Percentiles rank a stretch among this genome's conserved stretches.
Evolutionary conservation across 2,888 invertebrate genomes (phyloP).

Genomic region (Macrophya annulata): DNA sequence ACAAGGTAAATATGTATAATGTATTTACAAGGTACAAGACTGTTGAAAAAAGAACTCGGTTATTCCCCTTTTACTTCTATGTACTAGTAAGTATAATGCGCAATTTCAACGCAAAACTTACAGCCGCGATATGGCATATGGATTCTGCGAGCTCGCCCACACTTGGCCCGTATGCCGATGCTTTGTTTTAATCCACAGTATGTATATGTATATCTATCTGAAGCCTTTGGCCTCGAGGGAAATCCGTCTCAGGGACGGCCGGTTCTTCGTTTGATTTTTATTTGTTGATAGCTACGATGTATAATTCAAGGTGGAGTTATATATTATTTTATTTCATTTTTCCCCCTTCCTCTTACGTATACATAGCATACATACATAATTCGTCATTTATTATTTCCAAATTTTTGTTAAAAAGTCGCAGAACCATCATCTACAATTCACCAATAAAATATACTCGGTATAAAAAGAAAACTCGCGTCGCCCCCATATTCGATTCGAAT

Average conservation of each 20-base stretch:
- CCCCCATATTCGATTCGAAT: not conserved
- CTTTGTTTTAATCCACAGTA: not conserved
- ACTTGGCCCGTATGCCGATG: not conserved
- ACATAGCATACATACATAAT: too few species aligned
- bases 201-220: not conserved
- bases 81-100: not conserved
- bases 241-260: conserved; percentile 17
- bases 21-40: conserved; percentile 18
- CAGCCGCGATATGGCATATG: not conserved
- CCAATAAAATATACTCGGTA: too few species aligned
- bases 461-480: too few species aligned
- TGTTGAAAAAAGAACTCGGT: conserved; percentile 7
- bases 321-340: not conserved
- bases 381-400: too few species aligned
- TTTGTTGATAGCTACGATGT: not conserved
- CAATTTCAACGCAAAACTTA: conserved; percentile 21
- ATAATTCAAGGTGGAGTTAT: not conserved
- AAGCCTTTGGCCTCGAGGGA: conserved; percentile 23
- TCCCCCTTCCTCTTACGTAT: not conserved
- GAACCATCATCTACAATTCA: too few species aligned
- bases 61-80: conserved; percentile 10
- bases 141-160: conserved; percentile 25
- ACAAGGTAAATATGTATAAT: not conserved
- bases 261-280: not conserved
- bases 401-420: too few species aligned